phyloP scores from a whole-genome alignment of 23 tunicate genomes.

The Halocynthia aurantium region DNA sequence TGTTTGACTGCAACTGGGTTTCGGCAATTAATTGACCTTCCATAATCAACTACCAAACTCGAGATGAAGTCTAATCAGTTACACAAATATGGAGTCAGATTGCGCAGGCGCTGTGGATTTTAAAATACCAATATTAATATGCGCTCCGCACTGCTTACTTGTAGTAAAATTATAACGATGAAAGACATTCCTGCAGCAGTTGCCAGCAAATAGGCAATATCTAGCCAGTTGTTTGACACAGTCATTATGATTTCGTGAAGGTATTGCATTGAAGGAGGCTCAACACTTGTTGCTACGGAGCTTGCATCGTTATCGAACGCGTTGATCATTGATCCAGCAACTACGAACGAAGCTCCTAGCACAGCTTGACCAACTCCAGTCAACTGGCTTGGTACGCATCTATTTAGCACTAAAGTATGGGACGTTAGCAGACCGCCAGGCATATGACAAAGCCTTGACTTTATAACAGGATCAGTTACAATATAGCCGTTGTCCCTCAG shows the following conservation, averaged over 20 bases:
- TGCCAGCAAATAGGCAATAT: constrained; percentile 29
- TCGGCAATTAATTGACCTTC: too few species aligned
- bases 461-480: constrained; percentile 8
- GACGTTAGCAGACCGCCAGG: constrained; percentile 33
- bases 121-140: too few species aligned
- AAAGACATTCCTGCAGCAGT: constrained; percentile 35
- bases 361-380: constrained; percentile 28
- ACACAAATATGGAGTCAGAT: too few species aligned
- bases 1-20: too few species aligned
- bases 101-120: too few species aligned
- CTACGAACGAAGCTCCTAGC: constrained; percentile 9
- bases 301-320: background rate
- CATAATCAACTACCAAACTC: too few species aligned
- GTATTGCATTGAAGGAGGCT: background rate
- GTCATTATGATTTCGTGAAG: constrained; percentile 22
- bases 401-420: constrained; percentile 40
- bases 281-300: background rate
- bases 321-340: background rate
- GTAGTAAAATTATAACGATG: constrained; percentile 37
- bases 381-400: constrained; percentile 62
- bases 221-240: constrained; percentile 27
- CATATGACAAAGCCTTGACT: constrained; percentile 53
- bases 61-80: too few species aligned
- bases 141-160: background rate
- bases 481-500: constrained; percentile 49